These are phyloP conservation scores for Elachura formosa DNA, from an alignment of 2,113 vertebrate genomes.

Conservation along the genomic window DNA sequence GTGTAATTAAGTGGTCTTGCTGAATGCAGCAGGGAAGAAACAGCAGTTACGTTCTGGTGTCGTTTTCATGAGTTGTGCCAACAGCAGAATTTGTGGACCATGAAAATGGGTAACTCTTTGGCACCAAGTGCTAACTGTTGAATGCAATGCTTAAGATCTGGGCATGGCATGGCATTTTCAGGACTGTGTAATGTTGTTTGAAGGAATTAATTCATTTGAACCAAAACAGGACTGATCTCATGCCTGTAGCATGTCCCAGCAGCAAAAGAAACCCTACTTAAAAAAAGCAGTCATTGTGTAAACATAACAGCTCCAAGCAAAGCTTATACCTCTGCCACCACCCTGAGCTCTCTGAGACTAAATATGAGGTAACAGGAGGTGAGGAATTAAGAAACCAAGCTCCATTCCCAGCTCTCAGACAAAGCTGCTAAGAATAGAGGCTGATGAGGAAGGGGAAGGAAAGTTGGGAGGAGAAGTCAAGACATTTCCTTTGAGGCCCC, in stretches of 20 bases:
- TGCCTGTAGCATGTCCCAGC: background rate
- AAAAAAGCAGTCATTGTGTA: background rate
- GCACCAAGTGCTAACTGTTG: background rate
- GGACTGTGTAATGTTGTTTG: background rate
- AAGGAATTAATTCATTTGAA: background rate
- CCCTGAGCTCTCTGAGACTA: background rate
- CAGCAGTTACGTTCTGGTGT: background rate
- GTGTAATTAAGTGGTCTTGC: background rate
- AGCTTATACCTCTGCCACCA: background rate
- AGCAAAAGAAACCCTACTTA: background rate
- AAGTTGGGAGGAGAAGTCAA: constrained; percentile 41
- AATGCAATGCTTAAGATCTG: background rate
- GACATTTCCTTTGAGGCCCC: constrained; percentile 42
- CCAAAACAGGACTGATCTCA: background rate
- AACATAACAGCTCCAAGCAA: background rate
- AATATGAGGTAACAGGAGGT: constrained; percentile 4
- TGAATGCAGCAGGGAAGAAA: background rate
- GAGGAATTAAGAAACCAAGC: background rate
- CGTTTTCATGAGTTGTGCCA: background rate
- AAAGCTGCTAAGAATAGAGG: constrained; percentile 50
- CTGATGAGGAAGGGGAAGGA: constrained; percentile 44
- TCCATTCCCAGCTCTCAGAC: background rate
- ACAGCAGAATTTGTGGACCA: background rate
- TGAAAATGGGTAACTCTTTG: background rate
- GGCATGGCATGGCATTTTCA: background rate